Base-by-base conservation (phyloP, 2,797 vertebrate species). In the Leptatherina wallacei region DNA sequence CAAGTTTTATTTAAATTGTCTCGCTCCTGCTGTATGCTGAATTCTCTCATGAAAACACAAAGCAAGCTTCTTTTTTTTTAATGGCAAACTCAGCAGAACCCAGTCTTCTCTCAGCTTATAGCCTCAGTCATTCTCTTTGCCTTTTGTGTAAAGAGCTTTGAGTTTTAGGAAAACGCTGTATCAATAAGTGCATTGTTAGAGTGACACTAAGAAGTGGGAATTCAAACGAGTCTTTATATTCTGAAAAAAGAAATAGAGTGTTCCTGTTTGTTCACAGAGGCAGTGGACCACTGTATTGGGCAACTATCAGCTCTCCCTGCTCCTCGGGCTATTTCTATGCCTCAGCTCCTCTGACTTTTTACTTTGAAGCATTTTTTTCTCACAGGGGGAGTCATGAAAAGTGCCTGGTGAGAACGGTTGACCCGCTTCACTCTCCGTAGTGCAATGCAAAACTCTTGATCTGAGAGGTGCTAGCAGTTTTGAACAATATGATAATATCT, bases 171-270 rank as follows among this genome's bases (percentile, higher is more conserved):
- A 87, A 79, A 78, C 3, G 42, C 84, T 56, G 71, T 86, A 90
- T 92, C 90, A 92, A 91, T 92, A 90, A 83, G 59, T 65, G 80
- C 77, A 88, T 88, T 91, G 89, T 91, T 71, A 24, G 73, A 82
- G 75, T 70, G 85, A 88, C 85, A 76, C 86, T 88, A 88, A 88
- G 83, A 90, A 84, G 80, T 59, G 72, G 54, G 64, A 75, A 78
- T 87, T 89, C 68, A 88, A 89, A 91, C 73, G 78, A 69, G 60
- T 54, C 80, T 85, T 77, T 30, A 51, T 61, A 68, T 71, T 80
- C 81, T 85, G 59, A 27, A 66, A 78, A 88, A 84, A 62, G 44
- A 7, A 49, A 5, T 9, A 67, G 73, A 76, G 63, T 33, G 76
- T 66, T 57, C 35, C 78, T 81, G 77, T 87, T 87, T 85, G 77